Evolutionary conservation across 1,140 invertebrate species (phyloP).

Genomic region (Drosophila ananassae): DNA sequence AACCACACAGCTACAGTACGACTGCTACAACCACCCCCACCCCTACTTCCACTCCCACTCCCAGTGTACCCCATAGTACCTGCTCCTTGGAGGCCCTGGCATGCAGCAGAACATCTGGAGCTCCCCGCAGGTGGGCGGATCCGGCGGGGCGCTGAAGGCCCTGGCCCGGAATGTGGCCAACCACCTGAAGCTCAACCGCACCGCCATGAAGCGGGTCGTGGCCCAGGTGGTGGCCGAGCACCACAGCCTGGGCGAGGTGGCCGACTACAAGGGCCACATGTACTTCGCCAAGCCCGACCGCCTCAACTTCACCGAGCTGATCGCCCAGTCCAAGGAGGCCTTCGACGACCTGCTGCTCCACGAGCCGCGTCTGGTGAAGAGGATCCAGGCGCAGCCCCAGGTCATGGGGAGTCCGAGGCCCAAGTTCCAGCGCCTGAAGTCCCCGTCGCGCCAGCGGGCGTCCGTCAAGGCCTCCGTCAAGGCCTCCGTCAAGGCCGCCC

Average conservation of each 20-base stretch:
- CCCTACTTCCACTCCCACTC: neutral
- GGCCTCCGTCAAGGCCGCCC: neutral
- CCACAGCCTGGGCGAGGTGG: slow-evolving; percentile 51
- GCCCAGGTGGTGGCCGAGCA: slow-evolving; percentile 66
- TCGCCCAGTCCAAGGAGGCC: slow-evolving; percentile 65
- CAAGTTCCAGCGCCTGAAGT: neutral
- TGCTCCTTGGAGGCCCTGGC: neutral
- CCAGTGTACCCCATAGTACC: too few species aligned
- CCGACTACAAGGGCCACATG: slow-evolving; percentile 63
- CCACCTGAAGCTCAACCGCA: slow-evolving; percentile 42
- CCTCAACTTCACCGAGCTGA: slow-evolving; percentile 47
- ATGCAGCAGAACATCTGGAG: slow-evolving; percentile 55
- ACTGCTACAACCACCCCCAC: neutral
- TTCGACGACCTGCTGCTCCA: slow-evolving; percentile 54
- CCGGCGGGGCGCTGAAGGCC: slow-evolving; percentile 59
- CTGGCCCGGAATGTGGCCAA: slow-evolving; percentile 61
- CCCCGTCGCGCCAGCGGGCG: too few species aligned
- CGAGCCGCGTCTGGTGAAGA: slow-evolving; percentile 10
- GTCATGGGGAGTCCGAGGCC: neutral
- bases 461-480: too few species aligned
- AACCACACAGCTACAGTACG: too few species aligned
- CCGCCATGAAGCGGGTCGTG: slow-evolving; percentile 62
- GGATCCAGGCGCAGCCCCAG: neutral
- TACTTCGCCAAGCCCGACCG: slow-evolving; percentile 63
- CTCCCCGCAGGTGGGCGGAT: slow-evolving; percentile 46